Evolutionary conservation across 2,888 invertebrate genomes (phyloP), one percentile per base, ranked within the genome.

Genomic region (Ormyrus thymus): DNA sequence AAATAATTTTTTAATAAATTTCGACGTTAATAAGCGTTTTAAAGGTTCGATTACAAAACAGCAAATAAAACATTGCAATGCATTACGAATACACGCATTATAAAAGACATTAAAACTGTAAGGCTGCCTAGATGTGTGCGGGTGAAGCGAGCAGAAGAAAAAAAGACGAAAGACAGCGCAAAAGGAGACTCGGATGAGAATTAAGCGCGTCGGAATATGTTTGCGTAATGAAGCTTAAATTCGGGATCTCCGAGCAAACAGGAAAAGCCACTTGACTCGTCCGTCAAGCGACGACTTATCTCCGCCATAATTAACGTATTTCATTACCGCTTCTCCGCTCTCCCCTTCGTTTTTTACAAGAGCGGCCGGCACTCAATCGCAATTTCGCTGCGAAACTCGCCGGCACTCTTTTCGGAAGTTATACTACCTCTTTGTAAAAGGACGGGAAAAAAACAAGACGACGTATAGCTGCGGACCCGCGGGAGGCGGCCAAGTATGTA

Each of bases 141-240:
- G 29, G 29, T 29, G 29, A 29, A 29, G 29, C 29, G 29, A 29
- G 29, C 29, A 29, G 53, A 66, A 51, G 10, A 15, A 29, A 50
- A 51, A 15, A 15, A 51, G 65, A 29, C 15, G 55, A 9, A 10
- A 8, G 29, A 5, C 66, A 13, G 15, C 4, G 11, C 48, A 45
- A 15, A 53, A n/a, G 11, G 56, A 71, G 53, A 10, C 9, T 50
- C 15, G 65, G 68, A 48, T n/a, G 64, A 56, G 64, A 80, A 80
- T 80, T 73, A 73, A 76, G 76, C 76, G 79, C 51, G 68, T 15
- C 53, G 75, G 80, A 80, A 80, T 80, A 73, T 68, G 78, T 80
- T 80, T 81, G 75, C 75, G 81, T 81, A 81, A 81, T 78, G 81
- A 81, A 76, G 81, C 78, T 76, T 59, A 73, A 81, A 81, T 81